Base-by-base conservation (phyloP, 2,888 invertebrate genomes). In the Philonicus albiceps region DNA sequence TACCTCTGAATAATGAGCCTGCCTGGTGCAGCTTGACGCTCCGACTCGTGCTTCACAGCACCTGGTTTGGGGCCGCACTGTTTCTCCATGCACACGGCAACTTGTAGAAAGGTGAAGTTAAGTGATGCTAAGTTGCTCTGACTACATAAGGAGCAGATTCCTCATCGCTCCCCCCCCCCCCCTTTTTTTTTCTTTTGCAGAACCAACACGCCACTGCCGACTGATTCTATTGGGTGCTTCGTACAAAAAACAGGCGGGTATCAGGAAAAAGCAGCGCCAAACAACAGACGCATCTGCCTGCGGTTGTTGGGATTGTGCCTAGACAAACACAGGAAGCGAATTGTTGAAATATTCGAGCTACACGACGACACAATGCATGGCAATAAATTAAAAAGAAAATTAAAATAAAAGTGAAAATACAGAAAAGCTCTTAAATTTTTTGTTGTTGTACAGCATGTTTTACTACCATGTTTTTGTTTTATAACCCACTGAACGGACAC, bases 61-160 rank as follows among this genome's bases (percentile, higher is more conserved):
- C 53, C 80, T 49, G 53, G 80, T 80, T 43, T 43, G 53, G 53
- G 53, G 40, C 3, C 11, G 13, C 31, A 53, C 49, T 43, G 27
- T 27, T 19, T 27, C 5, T 43, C 19, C 43, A 78, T 53, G 64
- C 64, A 81, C 31, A 81, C 55, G 31, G 55, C 64, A 81, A 55
- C 81, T 81, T 81, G 64, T 81, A 55, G 55, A 81, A 81, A 81
- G 81, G 81, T 81, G 81, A 64, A 81, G 80, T 64, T 81, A 81
- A 81, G 81, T 81, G 81, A 81, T 81, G 64, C 80, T 80, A 80
- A 80, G 80, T 80, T 80, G 49, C 81, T 81, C 55, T 81, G 53
- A 53, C 31, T 64, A 37, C 55, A 55, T 34, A 81, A 31, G 80
- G 31, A 34, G 19, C n/a, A 22, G 30, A 13, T 30, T 8, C n/a